Conservation (phyloP, 2,797 vertebrate genomes). For the Pampus argenteus region DNA sequence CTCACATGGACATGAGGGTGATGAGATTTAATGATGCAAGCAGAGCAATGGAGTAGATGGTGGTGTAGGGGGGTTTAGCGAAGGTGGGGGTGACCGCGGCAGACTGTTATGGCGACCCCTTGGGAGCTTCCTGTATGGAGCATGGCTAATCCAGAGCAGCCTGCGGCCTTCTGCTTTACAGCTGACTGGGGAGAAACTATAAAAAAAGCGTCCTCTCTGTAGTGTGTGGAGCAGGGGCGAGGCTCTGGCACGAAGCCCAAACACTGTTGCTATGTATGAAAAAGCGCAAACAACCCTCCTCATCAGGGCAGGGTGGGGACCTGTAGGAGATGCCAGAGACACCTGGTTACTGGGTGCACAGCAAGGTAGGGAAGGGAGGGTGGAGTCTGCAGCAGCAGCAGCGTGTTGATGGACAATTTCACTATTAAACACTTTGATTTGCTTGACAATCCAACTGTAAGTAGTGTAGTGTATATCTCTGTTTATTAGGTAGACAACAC, state of each 20-base stretch:
- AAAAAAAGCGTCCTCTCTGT: conserved; percentile 62
- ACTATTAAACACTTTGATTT: background rate
- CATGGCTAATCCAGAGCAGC: conserved; percentile 81
- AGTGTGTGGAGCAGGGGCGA: conserved; percentile 56
- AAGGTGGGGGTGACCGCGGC: conserved; percentile 56
- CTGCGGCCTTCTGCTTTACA: conserved; percentile 72
- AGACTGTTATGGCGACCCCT: conserved; percentile 59
- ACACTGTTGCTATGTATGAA: conserved; percentile 57
- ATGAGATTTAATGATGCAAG: conserved; percentile 70
- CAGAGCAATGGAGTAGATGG: conserved; percentile 47
- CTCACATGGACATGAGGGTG: conserved; percentile 56
- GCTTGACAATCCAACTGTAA: conserved; percentile 5
- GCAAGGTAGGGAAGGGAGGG: conserved; percentile 8
- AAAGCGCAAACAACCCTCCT: conserved; percentile 55
- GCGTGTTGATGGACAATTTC: conserved; percentile 15
- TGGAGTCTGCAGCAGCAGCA: conserved; percentile 7
- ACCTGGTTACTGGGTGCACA: conserved; percentile 66
- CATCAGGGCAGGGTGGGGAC: conserved; percentile 40
- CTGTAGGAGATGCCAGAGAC: conserved; percentile 28
- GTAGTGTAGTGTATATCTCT: background rate
- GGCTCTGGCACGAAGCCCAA: conserved; percentile 61
- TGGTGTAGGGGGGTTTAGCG: conserved; percentile 33
- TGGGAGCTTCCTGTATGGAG: conserved; percentile 71
- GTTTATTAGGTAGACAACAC: conserved; percentile 10
- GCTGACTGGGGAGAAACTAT: conserved; percentile 74